Base-by-base conservation (phyloP, 2,888 invertebrate genomes). In the Mythimna loreyi region DNA sequence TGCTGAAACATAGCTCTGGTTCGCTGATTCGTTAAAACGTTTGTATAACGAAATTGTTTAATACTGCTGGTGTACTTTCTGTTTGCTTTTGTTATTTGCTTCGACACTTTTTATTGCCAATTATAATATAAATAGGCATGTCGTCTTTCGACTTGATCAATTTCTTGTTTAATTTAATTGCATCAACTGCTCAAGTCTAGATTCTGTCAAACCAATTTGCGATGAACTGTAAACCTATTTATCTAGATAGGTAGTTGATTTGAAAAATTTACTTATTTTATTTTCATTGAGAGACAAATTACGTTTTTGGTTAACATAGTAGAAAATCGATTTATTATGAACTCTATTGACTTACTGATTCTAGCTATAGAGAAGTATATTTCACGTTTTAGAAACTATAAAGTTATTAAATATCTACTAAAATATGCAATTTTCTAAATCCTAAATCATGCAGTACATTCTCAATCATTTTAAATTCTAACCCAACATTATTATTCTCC, bases 41-140 rank as follows among this genome's bases (percentile, higher is more conserved):
- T 90, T 87, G 87, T 88, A 86, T 83, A 90, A 89, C 87, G 81
- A 89, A 89, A 90, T 89, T 89, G 86, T 87, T 88, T 88, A 85
- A 84, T 84, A 85, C 85, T 85, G 77, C 82, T 85, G 85, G 71
- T 73, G 64, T 73, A 87, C 86, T 88, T 90, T 90, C 89, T 86
- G 85, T 78, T 33, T 81, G 71, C 69, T 83, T 73, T 85, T 85
- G 78, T 82, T 84, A 67, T 77, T 78, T 62, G 50, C 47, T 65
- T 68, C 50, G 64, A 67, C 63, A 69, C 36, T 74, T 70, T 72
- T 80, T 56, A 49, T 66, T 59, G 47, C 55, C 53, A 30, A 75
- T 72, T 82, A 68, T 55, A 74, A 59, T 58, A 47, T 57, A 64
- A 69, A 72, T 70, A 53, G 28, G 64, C 57, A 40, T 74, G n/a